These are phyloP conservation scores for Drosophila kepulauana DNA, from an alignment of 1,140 invertebrate species.

Conservation along the genomic window DNA sequence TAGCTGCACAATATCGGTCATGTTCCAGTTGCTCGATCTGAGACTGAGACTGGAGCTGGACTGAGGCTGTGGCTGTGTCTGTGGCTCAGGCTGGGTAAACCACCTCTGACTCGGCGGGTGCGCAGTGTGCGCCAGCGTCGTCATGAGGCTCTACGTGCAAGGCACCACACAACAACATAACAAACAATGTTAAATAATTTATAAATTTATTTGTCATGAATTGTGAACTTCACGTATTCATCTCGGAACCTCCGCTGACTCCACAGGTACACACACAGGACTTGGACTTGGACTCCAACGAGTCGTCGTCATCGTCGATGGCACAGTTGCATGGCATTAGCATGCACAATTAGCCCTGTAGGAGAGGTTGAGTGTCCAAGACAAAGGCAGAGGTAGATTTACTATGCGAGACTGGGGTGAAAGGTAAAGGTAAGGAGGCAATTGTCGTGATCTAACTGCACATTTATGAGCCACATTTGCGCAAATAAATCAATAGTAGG, in stretches of 20 bases:
- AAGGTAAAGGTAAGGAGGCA: slow-evolving; percentile 12
- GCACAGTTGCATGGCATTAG: slow-evolving; percentile 82
- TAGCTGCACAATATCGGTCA: slow-evolving; percentile 79
- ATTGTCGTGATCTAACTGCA: slow-evolving; percentile 64
- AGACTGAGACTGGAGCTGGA: neutral
- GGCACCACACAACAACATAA: slow-evolving; percentile 25
- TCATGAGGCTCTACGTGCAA: slow-evolving; percentile 25
- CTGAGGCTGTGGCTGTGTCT: too few relatives aligned
- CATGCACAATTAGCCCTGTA: slow-evolving; percentile 76
- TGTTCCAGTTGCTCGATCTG: slow-evolving; percentile 69
- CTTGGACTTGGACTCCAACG: slow-evolving; percentile 10
- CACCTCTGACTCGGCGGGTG: slow-evolving; percentile 71
- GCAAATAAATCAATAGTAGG: slow-evolving; percentile 63
- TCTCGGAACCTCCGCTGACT: slow-evolving; percentile 23
- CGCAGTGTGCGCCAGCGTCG: slow-evolving; percentile 13
- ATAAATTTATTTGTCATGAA: slow-evolving; percentile 64
- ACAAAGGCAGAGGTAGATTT: slow-evolving; percentile 14
- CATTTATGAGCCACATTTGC: slow-evolving; percentile 64
- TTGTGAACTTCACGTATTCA: slow-evolving; percentile 71
- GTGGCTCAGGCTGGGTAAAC: slow-evolving; percentile 36
- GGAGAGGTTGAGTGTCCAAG: slow-evolving; percentile 7
- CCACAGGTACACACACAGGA: slow-evolving; percentile 68
- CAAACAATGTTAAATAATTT: slow-evolving; percentile 76
- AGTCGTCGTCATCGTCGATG: slow-evolving; percentile 22
- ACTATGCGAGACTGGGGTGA: neutral